These are phyloP conservation scores for Chalcosyrphus nemorum DNA, from an alignment of 2,888 invertebrate genomes.

Conservation along the genomic window DNA sequence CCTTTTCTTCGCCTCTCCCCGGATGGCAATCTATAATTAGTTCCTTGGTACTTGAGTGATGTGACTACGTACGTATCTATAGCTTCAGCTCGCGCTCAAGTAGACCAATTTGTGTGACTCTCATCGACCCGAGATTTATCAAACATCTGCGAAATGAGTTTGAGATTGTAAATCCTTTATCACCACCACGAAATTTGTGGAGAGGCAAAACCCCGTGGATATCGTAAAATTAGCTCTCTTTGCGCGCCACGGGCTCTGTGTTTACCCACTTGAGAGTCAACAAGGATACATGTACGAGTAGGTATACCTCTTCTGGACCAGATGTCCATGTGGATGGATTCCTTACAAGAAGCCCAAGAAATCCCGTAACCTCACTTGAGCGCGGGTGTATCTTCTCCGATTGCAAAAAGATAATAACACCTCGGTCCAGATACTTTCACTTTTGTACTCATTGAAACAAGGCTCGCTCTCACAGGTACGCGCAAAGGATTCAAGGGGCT, in stretches of 20 bases:
- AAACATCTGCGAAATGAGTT: constrained; percentile 74
- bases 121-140: constrained; percentile 56
- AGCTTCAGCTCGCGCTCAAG: constrained; percentile 37
- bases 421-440: constrained; percentile 38
- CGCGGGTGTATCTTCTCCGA: constrained; percentile 59
- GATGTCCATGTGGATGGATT: constrained; percentile 53
- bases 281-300: constrained; percentile 51
- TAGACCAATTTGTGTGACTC: constrained; percentile 65
- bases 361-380: constrained; percentile 24
- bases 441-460: constrained; percentile 18
- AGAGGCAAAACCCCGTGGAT: constrained; percentile 45
- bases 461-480: constrained; percentile 19
- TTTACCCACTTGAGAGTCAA: constrained; percentile 75
- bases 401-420: constrained; percentile 61
- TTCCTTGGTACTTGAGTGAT: constrained; percentile 33
- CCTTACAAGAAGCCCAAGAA: constrained; percentile 36
- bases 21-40: constrained; percentile 37
- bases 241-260: constrained; percentile 59
- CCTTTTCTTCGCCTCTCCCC: constrained; percentile 49
- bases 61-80: constrained; percentile 26
- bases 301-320: constrained; percentile 28
- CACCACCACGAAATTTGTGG: constrained; percentile 26
- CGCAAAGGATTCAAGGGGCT: constrained; percentile 23
- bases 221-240: constrained; percentile 74
- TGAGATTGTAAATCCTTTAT: constrained; percentile 75